These are phyloP conservation scores for Himalopsyche phryganea DNA, from an alignment of 1,140 invertebrate genomes.

Conservation along the genomic window DNA sequence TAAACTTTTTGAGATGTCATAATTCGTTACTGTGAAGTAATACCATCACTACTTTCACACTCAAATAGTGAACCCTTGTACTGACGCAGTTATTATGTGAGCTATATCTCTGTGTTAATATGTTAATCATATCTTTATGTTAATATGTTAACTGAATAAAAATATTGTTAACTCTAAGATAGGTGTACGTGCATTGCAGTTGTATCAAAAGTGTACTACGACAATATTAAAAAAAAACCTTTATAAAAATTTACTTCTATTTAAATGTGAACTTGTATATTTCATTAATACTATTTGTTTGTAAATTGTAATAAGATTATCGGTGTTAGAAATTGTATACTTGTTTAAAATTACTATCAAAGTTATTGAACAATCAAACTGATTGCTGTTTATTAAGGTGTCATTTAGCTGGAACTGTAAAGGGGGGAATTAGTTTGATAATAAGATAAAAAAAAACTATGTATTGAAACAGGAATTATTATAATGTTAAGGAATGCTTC, in stretches of 20 bases:
- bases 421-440: background rate
- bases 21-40: too few relatives aligned
- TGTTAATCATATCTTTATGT: too few relatives aligned
- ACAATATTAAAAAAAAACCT: background rate
- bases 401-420: too few relatives aligned
- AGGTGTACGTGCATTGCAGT: background rate
- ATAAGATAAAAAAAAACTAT: background rate
- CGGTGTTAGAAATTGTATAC: background rate
- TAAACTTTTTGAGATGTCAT: too few relatives aligned
- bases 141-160: too few relatives aligned
- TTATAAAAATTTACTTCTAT: slow-evolving; percentile 1
- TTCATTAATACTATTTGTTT: background rate
- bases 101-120: too few relatives aligned
- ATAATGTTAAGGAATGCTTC: background rate
- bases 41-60: too few relatives aligned
- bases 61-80: too few relatives aligned
- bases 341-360: background rate
- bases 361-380: background rate
- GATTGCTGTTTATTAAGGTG: background rate
- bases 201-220: background rate
- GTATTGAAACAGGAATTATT: background rate
- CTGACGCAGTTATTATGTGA: too few relatives aligned
- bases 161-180: too few relatives aligned
- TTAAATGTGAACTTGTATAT: background rate
- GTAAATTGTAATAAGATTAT: background rate